phyloP scores from a whole-genome alignment of 2,113 vertebrate genomes.

The Forbesichthys agassizii region DNA sequence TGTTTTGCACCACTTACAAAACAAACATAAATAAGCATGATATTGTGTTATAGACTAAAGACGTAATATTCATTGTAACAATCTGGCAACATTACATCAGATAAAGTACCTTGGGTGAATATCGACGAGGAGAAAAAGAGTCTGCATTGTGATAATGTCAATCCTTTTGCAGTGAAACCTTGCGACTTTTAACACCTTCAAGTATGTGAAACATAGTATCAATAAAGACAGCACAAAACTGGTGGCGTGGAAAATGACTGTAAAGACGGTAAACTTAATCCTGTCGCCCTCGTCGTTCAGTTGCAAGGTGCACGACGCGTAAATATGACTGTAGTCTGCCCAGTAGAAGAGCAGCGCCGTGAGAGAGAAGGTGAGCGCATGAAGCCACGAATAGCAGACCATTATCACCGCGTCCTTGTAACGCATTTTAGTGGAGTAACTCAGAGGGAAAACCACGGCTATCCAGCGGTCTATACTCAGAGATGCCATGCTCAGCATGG shows the following conservation, averaged over 20 bases:
- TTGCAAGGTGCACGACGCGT: conserved; percentile 82
- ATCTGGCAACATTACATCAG: not conserved
- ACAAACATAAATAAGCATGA: not conserved
- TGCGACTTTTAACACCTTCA: conserved; percentile 84
- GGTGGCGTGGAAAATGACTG: conserved; percentile 81
- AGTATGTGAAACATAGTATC: conserved; percentile 82
- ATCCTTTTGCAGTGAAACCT: conserved; percentile 84
- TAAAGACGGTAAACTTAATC: conserved; percentile 79
- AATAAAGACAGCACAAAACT: conserved; percentile 82
- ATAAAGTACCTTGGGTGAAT: conserved; percentile 82
- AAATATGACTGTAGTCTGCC: conserved; percentile 81
- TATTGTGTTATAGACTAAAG: not conserved
- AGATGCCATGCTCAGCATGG: conserved; percentile 84
- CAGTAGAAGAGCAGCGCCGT: conserved; percentile 82
- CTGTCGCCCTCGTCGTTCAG: conserved; percentile 70
- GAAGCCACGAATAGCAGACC: conserved; percentile 83
- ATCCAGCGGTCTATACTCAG: conserved; percentile 87
- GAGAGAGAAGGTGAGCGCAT: conserved; percentile 81
- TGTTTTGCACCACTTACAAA: conserved; percentile 5
- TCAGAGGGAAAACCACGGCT: conserved; percentile 84
- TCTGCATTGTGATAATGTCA: conserved; percentile 85
- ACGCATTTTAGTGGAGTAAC: conserved; percentile 85
- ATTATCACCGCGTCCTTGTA: conserved; percentile 82
- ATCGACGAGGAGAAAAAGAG: conserved; percentile 83
- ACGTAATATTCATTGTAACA: not conserved